Evolutionary conservation across 2,888 invertebrate species (phyloP).

Genomic region (Meiosimyza platycephala): DNA sequence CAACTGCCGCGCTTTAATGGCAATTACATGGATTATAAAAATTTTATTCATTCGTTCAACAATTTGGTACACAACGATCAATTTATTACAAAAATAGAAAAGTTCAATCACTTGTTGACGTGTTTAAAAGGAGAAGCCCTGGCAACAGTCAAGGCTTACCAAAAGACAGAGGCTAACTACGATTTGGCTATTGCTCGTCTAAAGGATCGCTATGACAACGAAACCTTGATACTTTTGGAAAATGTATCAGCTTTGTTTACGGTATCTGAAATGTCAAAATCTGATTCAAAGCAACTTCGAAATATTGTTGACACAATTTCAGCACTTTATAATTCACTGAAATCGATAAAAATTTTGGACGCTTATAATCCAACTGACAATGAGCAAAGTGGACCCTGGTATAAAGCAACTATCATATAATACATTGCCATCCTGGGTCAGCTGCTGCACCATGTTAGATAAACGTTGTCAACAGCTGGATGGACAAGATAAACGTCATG

Average conservation of each 20-base stretch:
- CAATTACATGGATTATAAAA: slow-evolving; percentile 36
- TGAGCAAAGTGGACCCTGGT: slow-evolving; percentile 27
- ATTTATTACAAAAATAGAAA: slow-evolving; percentile 32
- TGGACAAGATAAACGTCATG: background rate
- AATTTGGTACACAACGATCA: slow-evolving; percentile 32
- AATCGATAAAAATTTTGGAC: slow-evolving; percentile 34
- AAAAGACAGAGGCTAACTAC: slow-evolving; percentile 31
- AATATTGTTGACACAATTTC: slow-evolving; percentile 36
- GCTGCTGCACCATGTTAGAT: background rate
- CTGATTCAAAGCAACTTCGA: slow-evolving; percentile 25
- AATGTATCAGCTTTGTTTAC: too few species aligned
- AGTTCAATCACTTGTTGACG: slow-evolving; percentile 36
- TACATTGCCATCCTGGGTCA: slow-evolving; percentile 4
- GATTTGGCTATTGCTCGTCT: slow-evolving; percentile 11
- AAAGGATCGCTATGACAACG: slow-evolving; percentile 30
- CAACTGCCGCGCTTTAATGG: slow-evolving; percentile 31
- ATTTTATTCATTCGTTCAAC: slow-evolving; percentile 33
- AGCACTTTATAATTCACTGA: slow-evolving; percentile 31
- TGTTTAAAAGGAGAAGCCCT: slow-evolving; percentile 26
- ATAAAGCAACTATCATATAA: slow-evolving; percentile 25
- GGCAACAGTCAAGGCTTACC: slow-evolving; percentile 27
- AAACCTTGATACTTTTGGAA: slow-evolving; percentile 28
- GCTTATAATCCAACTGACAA: slow-evolving; percentile 33
- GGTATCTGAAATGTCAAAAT: slow-evolving; percentile 16
- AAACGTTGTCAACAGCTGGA: slow-evolving; percentile 1